A percentile compares a stretch with the other conserved stretches of the same genome.
These are phyloP conservation scores for Eulemur rubriventer DNA, from an alignment of 2,797 vertebrate genomes.

Conservation along the genomic window DNA sequence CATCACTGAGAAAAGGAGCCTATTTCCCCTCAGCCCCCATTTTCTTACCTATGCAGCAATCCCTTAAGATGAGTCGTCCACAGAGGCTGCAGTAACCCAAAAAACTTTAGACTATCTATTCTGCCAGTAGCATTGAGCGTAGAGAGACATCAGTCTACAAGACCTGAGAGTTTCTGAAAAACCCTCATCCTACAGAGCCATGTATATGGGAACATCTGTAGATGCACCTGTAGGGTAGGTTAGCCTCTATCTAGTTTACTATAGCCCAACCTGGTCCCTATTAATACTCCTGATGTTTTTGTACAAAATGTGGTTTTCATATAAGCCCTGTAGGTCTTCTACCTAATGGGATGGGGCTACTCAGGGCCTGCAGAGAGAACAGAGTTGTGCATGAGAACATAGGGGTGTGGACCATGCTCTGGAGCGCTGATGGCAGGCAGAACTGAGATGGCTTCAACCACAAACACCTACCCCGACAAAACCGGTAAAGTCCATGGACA, in stretches of 20 bases:
- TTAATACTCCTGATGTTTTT: background rate
- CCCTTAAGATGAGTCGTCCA: accelerated
- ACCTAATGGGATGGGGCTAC: accelerated
- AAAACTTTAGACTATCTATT: background rate
- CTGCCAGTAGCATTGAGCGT: background rate
- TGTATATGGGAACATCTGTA: accelerated
- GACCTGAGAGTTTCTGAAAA: background rate
- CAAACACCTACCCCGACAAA: background rate
- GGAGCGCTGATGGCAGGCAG: too few relatives aligned
- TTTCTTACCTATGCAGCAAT: background rate
- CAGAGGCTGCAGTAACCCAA: background rate
- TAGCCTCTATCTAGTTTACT: too few relatives aligned
- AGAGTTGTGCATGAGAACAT: background rate
- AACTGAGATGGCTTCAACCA: background rate
- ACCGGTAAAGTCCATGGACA: background rate
- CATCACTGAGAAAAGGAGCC: accelerated
- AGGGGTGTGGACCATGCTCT: too few relatives aligned
- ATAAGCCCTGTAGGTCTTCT: background rate
- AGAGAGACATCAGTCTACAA: accelerated
- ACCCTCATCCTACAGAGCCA: background rate
- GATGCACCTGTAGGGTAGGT: background rate
- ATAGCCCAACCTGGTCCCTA: background rate
- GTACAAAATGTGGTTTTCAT: too few relatives aligned
- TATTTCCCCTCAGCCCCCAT: too few relatives aligned
- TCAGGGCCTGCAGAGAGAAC: too few relatives aligned